Conservation (phyloP, 2,113 vertebrate species). For the Fregata magnificens region DNA sequence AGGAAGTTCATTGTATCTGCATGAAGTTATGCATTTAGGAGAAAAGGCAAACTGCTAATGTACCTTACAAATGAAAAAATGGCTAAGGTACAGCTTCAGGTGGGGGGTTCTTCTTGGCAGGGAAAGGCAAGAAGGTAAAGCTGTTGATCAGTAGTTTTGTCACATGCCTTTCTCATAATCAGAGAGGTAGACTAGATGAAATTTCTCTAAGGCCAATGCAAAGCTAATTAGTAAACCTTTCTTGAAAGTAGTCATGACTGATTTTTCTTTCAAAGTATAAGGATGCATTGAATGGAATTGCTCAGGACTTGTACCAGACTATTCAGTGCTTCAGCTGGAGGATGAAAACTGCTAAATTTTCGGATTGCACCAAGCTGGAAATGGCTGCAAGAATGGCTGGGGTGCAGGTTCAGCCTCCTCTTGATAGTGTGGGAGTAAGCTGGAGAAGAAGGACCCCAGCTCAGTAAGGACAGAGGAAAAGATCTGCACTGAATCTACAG, state of each 20-base stretch:
- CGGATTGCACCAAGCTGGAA: not conserved
- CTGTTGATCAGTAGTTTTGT: not conserved
- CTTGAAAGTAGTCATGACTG: not conserved
- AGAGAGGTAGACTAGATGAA: not conserved
- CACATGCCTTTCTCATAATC: not conserved
- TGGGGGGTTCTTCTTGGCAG: not conserved
- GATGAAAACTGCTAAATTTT: not conserved
- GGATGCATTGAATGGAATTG: not conserved
- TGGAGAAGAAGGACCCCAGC: not conserved
- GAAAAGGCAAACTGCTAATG: not conserved
- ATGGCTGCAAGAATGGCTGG: not conserved
- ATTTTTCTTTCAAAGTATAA: not conserved
- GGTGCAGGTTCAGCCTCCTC: not conserved
- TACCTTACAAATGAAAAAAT: not conserved
- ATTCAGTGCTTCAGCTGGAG: not conserved
- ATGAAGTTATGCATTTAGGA: not conserved
- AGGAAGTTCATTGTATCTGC: not conserved
- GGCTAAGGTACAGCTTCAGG: not conserved
- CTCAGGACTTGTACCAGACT: not conserved
- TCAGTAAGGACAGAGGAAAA: not conserved
- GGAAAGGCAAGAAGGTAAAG: not conserved
- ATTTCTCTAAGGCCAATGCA: not conserved
- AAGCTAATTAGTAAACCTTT: not conserved
- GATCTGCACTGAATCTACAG: not conserved
- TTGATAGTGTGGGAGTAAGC: not conserved